These are phyloP conservation scores for Myripristis murdjan DNA, from an alignment of 2,797 vertebrate species.

Conservation along the genomic window DNA sequence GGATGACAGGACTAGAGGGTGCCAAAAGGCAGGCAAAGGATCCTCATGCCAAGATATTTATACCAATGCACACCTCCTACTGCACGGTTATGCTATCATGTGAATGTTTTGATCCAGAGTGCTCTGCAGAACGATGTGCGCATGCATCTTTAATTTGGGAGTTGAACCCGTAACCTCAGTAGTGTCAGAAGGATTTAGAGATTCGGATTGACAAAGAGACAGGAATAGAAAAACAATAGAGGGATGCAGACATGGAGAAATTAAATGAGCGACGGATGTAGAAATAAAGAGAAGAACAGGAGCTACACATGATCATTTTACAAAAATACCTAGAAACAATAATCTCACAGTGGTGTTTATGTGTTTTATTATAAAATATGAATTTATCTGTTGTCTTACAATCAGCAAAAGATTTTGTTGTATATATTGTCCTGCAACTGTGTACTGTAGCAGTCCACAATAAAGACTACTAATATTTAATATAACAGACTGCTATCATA, in stretches of 20 bases:
- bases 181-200: slow-evolving; percentile 34
- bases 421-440: not conserved
- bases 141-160: too few relatives aligned
- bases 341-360: too few relatives aligned
- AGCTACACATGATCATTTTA: slow-evolving; percentile 4
- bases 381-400: too few relatives aligned
- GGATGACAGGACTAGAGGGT: slow-evolving; percentile 6
- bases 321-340: not conserved
- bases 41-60: slow-evolving; percentile 12
- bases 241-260: slow-evolving; percentile 55
- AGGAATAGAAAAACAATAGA: slow-evolving; percentile 36
- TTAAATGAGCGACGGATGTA: slow-evolving; percentile 58
- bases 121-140: too few relatives aligned
- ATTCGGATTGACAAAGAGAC: slow-evolving; percentile 55
- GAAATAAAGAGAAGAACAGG: slow-evolving; percentile 41
- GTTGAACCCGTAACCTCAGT: slow-evolving; percentile 8
- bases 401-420: too few relatives aligned
- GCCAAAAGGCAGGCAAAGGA: slow-evolving; percentile 1
- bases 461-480: not conserved
- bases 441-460: not conserved
- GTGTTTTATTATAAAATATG: too few relatives aligned
- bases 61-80: slow-evolving; percentile 8
- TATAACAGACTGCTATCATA: not conserved
- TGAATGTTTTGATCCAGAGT: not conserved
- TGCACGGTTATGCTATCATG: not conserved